Percentiles rank a stretch among this genome's conserved stretches.
Conservation (phyloP, 2,113 vertebrate genomes). For the Zosterops japonicus region DNA sequence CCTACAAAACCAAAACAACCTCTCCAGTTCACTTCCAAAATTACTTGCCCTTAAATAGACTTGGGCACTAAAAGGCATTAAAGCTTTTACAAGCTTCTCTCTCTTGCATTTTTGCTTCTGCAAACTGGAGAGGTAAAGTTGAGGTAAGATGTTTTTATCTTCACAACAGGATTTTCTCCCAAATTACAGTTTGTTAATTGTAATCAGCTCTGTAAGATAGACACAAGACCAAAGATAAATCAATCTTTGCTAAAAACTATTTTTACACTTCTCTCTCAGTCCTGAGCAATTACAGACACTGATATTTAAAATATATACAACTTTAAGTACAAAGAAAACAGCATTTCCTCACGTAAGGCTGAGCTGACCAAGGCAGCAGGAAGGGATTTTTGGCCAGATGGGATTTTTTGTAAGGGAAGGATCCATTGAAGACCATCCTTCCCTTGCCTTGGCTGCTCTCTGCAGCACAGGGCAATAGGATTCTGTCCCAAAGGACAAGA, state of each 20-base stretch:
- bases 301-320: not conserved
- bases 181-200: not conserved
- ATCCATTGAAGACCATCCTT: not conserved
- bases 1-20: not conserved
- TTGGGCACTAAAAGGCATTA: not conserved
- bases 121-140: not conserved
- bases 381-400: not conserved
- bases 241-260: not conserved
- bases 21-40: not conserved
- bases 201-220: not conserved
- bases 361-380: not conserved
- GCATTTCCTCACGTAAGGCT: fast-evolving
- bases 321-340: not conserved
- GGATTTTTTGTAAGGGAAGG: not conserved
- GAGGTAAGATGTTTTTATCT: not conserved
- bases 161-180: not conserved
- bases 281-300: not conserved
- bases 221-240: not conserved
- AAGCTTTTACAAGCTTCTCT: not conserved
- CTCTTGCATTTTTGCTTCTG: not conserved
- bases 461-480: not conserved
- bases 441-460: not conserved
- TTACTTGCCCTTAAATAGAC: not conserved
- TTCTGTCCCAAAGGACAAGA: not conserved
- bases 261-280: not conserved